These are phyloP conservation scores for Atherinomorus stipes DNA, from an alignment of 2,113 vertebrate genomes.

Conservation along the genomic window DNA sequence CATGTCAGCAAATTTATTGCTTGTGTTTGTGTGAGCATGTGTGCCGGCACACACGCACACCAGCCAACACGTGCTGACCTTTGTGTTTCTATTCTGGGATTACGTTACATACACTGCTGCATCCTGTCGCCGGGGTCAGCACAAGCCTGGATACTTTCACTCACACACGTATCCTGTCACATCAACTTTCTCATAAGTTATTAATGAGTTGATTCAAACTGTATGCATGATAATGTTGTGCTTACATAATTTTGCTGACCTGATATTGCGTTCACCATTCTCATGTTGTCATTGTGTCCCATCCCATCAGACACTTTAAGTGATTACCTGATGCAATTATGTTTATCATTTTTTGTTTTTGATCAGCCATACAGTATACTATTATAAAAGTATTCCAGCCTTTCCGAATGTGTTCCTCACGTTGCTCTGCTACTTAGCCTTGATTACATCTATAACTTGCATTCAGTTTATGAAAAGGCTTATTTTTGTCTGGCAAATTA, in stretches of 20 bases:
- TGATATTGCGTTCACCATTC: background rate
- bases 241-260: background rate
- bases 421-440: background rate
- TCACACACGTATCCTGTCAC: background rate
- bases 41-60: background rate
- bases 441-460: background rate
- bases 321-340: background rate
- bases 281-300: background rate
- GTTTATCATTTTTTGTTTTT: background rate
- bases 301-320: background rate
- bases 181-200: background rate
- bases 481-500: slow-evolving; percentile 21
- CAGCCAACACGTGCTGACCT: slow-evolving; percentile 9
- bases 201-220: background rate
- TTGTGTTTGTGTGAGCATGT: background rate
- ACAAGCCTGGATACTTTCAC: slow-evolving; percentile 31
- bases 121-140: slow-evolving; percentile 51
- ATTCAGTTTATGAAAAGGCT: slow-evolving; percentile 3
- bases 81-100: slow-evolving; percentile 52
- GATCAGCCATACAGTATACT: background rate
- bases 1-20: slow-evolving; percentile 1
- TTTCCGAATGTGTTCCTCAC: background rate
- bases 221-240: background rate
- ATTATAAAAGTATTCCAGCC: background rate
- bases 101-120: slow-evolving; percentile 45